These are phyloP conservation scores for Ryuthela nishihirai DNA, from an alignment of 2,888 invertebrate genomes.

Conservation along the genomic window DNA sequence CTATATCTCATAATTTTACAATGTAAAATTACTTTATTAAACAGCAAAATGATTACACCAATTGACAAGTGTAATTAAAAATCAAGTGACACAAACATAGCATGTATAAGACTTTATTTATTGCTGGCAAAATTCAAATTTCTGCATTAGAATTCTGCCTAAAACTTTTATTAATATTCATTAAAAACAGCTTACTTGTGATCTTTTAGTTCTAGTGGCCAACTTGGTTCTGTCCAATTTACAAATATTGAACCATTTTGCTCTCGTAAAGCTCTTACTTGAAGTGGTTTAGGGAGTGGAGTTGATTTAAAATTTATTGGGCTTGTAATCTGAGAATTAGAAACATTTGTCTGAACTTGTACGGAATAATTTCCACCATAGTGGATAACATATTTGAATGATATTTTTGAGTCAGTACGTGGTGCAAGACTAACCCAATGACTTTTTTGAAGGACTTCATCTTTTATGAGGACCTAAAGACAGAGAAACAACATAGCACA, in stretches of 20 bases:
- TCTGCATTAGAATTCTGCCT: too few relatives aligned
- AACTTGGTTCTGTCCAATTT: conserved; percentile 59
- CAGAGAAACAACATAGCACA: neutral
- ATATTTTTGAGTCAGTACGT: conserved; percentile 45
- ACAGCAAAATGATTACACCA: too few relatives aligned
- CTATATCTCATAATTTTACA: too few relatives aligned
- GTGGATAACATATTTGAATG: conserved; percentile 50
- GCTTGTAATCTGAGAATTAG: conserved; percentile 54
- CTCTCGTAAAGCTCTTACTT: conserved; percentile 60
- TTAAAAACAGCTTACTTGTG: conserved; percentile 30
- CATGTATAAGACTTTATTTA: too few relatives aligned
- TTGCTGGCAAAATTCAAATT: too few relatives aligned
- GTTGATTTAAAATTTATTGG: conserved; percentile 58
- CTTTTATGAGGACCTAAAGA: conserved; percentile 55
- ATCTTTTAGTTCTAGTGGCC: conserved; percentile 40
- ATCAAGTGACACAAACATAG: too few relatives aligned
- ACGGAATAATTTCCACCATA: conserved; percentile 58
- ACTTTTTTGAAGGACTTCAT: conserved; percentile 53
- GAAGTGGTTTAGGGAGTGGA: conserved; percentile 61
- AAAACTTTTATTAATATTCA: too few relatives aligned
- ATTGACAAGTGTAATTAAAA: too few relatives aligned
- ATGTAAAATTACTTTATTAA: too few relatives aligned
- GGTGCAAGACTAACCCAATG: conserved; percentile 44
- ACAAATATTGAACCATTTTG: conserved; percentile 63
- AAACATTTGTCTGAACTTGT: conserved; percentile 52